Conservation (phyloP, 2,888 invertebrate species). For the Magallana nippona region DNA sequence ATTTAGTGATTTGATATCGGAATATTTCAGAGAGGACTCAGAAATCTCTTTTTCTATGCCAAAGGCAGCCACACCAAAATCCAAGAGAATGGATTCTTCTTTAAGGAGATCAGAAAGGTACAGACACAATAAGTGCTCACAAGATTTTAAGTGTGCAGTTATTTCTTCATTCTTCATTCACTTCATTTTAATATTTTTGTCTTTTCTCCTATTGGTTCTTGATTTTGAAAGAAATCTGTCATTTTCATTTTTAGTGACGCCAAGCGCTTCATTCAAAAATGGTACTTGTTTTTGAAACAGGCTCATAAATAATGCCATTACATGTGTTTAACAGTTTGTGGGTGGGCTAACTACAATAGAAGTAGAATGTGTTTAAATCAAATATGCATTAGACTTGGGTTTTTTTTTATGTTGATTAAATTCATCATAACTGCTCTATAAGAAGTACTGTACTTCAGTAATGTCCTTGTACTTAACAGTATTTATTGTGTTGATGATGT, state of each 20-base stretch:
- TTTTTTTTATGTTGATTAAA: too few relatives aligned
- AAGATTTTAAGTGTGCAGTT: not conserved
- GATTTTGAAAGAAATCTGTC: not conserved
- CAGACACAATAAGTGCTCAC: not conserved
- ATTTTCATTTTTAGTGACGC: constrained; percentile 32
- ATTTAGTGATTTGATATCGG: not conserved
- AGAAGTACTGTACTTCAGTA: too few relatives aligned
- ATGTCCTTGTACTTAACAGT: too few relatives aligned
- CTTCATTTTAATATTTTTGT: too few relatives aligned
- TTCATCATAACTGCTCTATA: too few relatives aligned
- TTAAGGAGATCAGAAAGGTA: constrained; percentile 62
- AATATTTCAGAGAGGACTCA: constrained; percentile 65
- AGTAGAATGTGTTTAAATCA: too few relatives aligned
- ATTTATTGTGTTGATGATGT: too few relatives aligned
- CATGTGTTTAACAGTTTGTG: not conserved
- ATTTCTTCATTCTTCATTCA: too few relatives aligned
- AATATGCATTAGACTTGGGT: too few relatives aligned
- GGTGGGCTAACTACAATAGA: too few relatives aligned
- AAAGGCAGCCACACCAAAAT: constrained; percentile 49
- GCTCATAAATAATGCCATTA: not conserved
- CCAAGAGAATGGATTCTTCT: constrained; percentile 39
- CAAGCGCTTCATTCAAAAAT: constrained; percentile 33
- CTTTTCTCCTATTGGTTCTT: too few relatives aligned
- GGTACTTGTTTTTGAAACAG: constrained; percentile 9
- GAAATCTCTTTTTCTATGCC: constrained; percentile 58